Conservation (phyloP, 2,888 invertebrate genomes). For the Hypolimnas misippus region DNA sequence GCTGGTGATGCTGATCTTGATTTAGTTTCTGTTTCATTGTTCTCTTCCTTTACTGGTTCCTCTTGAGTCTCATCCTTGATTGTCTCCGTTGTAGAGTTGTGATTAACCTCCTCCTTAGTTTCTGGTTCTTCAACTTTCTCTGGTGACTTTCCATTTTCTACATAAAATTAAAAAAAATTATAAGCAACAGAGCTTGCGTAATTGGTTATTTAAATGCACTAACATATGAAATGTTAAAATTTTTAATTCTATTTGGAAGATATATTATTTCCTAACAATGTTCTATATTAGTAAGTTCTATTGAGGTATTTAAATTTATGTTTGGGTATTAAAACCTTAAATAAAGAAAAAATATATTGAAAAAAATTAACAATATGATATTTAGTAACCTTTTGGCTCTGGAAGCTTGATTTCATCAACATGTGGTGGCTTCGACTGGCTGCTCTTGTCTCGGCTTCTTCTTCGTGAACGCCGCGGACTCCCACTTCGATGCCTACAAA, state of each 20-base stretch:
- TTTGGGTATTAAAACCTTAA: neutral
- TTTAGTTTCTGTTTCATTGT: slow-evolving; percentile 62
- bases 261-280: too few species aligned
- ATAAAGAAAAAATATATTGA: neutral
- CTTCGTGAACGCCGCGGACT: slow-evolving; percentile 72
- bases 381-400: slow-evolving; percentile 65
- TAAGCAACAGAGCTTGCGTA: neutral
- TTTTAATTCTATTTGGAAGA: too few species aligned
- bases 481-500: slow-evolving; percentile 70
- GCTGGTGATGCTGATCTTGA: slow-evolving; percentile 76
- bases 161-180: neutral
- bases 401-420: slow-evolving; percentile 66
- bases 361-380: neutral
- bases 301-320: too few species aligned
- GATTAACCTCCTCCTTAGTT: slow-evolving; percentile 67
- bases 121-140: slow-evolving; percentile 70
- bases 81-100: slow-evolving; percentile 55
- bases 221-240: too few species aligned
- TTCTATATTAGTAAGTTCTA: too few species aligned
- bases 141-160: slow-evolving; percentile 78
- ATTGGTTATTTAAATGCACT: neutral
- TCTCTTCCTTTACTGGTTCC: slow-evolving; percentile 55
- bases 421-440: slow-evolving; percentile 57
- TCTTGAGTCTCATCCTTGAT: slow-evolving; percentile 63
- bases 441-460: slow-evolving; percentile 65